Conservation (phyloP, 1,140 invertebrate genomes). For the Caenorhabditis brenneri region DNA sequence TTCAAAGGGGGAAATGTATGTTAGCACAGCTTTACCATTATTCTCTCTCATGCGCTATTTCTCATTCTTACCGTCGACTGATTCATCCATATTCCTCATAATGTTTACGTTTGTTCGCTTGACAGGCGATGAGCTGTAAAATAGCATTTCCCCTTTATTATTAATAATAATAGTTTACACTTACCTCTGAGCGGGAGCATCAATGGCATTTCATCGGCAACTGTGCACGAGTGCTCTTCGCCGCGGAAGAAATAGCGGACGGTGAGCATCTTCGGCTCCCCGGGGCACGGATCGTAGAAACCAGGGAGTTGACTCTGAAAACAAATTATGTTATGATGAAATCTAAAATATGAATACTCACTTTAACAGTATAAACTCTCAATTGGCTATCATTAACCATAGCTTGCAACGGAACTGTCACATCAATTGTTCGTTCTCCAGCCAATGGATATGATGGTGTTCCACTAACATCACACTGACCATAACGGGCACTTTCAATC, state of each 20-base stretch:
- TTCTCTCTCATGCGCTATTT: neutral
- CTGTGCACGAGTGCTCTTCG: conserved; percentile 80
- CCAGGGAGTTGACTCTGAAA: conserved; percentile 89
- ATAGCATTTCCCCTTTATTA: neutral
- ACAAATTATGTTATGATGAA: neutral
- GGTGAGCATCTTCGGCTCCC: conserved; percentile 86
- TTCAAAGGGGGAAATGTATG: neutral
- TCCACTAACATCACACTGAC: conserved; percentile 52
- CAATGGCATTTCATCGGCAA: conserved; percentile 81
- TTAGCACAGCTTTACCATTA: neutral
- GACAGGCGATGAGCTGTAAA: conserved; percentile 32
- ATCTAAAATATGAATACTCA: conserved; percentile 71
- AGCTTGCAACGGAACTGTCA: conserved; percentile 89
- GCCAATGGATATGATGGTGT: conserved; percentile 61
- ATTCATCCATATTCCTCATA: neutral
- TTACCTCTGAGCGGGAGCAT: conserved; percentile 77
- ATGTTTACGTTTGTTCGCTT: conserved; percentile 29
- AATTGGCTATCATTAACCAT: conserved; percentile 88
- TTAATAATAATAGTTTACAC: neutral
- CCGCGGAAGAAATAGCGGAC: conserved; percentile 85
- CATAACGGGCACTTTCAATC: conserved; percentile 74
- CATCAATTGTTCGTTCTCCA: conserved; percentile 81
- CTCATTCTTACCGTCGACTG: neutral
- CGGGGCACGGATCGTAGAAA: conserved; percentile 93
- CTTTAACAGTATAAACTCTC: conserved; percentile 84